Conservation (phyloP, 2,888 invertebrate species). For the Lepidonotus clava region DNA sequence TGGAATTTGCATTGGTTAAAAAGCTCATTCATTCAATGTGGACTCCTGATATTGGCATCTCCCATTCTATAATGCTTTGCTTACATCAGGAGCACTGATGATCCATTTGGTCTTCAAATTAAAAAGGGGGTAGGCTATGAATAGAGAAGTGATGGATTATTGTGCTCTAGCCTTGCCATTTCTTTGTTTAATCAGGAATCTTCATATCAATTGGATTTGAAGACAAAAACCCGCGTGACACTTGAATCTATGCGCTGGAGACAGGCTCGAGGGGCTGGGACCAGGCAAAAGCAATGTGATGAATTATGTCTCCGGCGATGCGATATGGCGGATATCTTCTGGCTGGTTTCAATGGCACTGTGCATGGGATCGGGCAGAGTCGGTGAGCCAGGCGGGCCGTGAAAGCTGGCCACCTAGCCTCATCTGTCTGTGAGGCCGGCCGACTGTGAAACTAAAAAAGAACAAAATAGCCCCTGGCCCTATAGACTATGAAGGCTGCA, state of each 20-base stretch:
- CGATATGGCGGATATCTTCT: slow-evolving; percentile 24
- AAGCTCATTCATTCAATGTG: background rate
- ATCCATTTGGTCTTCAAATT: slow-evolving; percentile 14
- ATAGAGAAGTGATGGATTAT: slow-evolving; percentile 14
- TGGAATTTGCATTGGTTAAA: background rate
- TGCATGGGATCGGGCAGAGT: background rate
- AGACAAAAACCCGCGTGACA: background rate
- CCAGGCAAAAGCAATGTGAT: too few species aligned
- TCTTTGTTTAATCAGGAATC: slow-evolving; percentile 46
- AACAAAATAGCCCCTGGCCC: too few species aligned
- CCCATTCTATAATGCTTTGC: background rate
- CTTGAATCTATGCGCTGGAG: background rate
- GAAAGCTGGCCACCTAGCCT: background rate
- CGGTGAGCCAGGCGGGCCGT: background rate
- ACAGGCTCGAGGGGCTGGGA: background rate
- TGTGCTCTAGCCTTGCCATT: slow-evolving; percentile 8
- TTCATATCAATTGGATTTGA: slow-evolving; percentile 42
- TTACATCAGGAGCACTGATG: slow-evolving; percentile 31
- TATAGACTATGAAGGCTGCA: too few species aligned
- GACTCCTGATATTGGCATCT: slow-evolving; percentile 35
- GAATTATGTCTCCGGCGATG: slow-evolving; percentile 8
- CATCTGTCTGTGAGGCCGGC: slow-evolving; percentile 1
- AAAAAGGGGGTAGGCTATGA: background rate
- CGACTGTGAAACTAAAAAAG: background rate
- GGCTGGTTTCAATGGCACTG: slow-evolving; percentile 9